Percentiles rank a stretch among this genome's conserved stretches.
phyloP scores from a whole-genome alignment of 2,888 invertebrate species.

The Dasysyrphus albostriatus region DNA sequence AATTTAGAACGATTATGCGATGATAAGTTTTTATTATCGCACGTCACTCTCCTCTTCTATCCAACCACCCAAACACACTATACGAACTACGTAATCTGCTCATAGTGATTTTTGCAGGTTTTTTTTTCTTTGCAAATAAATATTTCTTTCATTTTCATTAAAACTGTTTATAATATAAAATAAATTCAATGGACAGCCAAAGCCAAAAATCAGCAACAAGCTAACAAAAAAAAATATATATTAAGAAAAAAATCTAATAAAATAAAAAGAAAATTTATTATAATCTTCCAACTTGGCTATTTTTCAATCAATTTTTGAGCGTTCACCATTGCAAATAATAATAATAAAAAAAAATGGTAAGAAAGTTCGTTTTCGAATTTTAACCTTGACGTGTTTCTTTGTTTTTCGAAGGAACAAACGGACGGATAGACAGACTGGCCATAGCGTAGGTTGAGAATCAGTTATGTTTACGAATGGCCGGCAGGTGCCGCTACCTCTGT shows the following conservation, averaged over 20 bases:
- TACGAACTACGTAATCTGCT: conserved; percentile 19
- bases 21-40: conserved; percentile 40
- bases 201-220: conserved; percentile 56
- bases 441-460: conserved; percentile 20
- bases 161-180: conserved; percentile 69
- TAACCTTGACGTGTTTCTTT: conserved; percentile 11
- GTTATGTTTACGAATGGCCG: conserved; percentile 27
- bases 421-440: neutral
- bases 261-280: conserved; percentile 53
- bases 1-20: conserved; percentile 68
- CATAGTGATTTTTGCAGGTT: conserved; percentile 19
- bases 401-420: neutral
- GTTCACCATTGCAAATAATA: conserved; percentile 6
- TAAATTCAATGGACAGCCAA: conserved; percentile 65
- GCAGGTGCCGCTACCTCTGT: conserved; percentile 22
- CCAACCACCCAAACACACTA: neutral
- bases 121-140: conserved; percentile 18
- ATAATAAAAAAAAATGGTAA: neutral
- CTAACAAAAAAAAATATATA: neutral
- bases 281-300: conserved; percentile 48
- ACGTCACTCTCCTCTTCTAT: neutral
- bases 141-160: conserved; percentile 62
- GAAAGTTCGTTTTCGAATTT: conserved; percentile 9
- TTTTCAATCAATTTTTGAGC: conserved; percentile 56
- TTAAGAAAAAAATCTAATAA: conserved; percentile 24